Percentiles rank a stretch among this genome's conserved stretches.
Conservation (phyloP, 2,888 invertebrate genomes). For the Dioctria rufipes region DNA sequence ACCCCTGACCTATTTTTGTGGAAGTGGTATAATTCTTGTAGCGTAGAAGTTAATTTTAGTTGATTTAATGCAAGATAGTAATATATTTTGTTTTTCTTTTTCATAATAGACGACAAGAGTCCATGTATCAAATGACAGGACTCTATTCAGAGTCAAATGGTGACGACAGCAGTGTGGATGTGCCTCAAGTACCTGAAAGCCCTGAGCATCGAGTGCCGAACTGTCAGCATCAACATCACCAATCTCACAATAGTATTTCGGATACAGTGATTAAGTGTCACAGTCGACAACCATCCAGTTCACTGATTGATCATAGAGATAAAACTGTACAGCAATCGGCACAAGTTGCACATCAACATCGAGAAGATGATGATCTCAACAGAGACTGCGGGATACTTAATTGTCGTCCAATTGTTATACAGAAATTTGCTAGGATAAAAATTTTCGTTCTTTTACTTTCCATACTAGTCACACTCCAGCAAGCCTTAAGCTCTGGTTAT, state of each 20-base stretch:
- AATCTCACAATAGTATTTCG: constrained; percentile 61
- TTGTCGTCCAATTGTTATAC: constrained; percentile 88
- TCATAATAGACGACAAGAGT: constrained; percentile 82
- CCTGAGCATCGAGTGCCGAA: constrained; percentile 70
- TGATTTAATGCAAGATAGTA: too few relatives aligned
- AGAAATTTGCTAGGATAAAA: constrained; percentile 92
- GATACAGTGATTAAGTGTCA: constrained; percentile 79
- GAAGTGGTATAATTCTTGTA: not conserved
- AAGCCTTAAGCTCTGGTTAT: constrained; percentile 92
- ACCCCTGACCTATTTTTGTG: not conserved
- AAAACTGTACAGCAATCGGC: constrained; percentile 71
- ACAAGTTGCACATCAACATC: constrained; percentile 58
- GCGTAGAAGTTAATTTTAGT: too few relatives aligned
- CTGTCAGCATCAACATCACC: constrained; percentile 62
- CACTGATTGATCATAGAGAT: constrained; percentile 81
- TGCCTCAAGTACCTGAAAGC: constrained; percentile 72
- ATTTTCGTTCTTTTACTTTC: constrained; percentile 91
- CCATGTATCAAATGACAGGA: constrained; percentile 92
- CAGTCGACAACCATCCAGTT: constrained; percentile 85
- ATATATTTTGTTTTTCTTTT: not conserved
- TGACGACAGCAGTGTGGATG: constrained; percentile 74
- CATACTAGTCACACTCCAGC: constrained; percentile 91
- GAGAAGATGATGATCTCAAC: constrained; percentile 74
- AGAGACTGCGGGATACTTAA: constrained; percentile 91
- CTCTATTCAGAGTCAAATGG: constrained; percentile 83